phyloP scores from a whole-genome alignment of 2,797 vertebrate species.

The Paedocypris micromegethes region DNA sequence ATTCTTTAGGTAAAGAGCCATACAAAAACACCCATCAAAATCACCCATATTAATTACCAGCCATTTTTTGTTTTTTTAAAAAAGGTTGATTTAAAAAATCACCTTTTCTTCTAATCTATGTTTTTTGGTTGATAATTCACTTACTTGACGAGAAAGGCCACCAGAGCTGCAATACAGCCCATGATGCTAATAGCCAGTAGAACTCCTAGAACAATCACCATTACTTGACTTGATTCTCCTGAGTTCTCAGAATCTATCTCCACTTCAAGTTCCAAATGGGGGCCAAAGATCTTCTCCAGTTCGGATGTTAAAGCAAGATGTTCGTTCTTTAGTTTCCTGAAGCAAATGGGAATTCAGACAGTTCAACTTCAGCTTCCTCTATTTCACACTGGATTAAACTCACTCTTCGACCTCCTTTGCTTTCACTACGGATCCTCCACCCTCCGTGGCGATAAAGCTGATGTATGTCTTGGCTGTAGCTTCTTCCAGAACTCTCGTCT shows the following conservation, averaged over 20 bases:
- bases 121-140: slow-evolving; percentile 8
- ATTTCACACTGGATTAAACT: slow-evolving; percentile 4
- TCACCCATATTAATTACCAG: too few relatives aligned
- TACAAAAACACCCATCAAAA: too few relatives aligned
- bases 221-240: slow-evolving; percentile 30
- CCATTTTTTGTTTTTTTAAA: not conserved
- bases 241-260: not conserved
- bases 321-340: slow-evolving; percentile 56
- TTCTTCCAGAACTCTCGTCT: slow-evolving; percentile 31
- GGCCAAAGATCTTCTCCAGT: slow-evolving; percentile 59
- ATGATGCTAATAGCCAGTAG: slow-evolving; percentile 53
- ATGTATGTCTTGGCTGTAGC: slow-evolving; percentile 47
- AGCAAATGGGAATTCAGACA: not conserved
- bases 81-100: not conserved
- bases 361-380: not conserved
- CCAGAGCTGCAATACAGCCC: slow-evolving; percentile 51
- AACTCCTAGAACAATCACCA: slow-evolving; percentile 53
- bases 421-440: slow-evolving; percentile 32
- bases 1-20: too few relatives aligned
- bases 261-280: slow-evolving; percentile 36
- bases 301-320: slow-evolving; percentile 45
- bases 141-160: slow-evolving; percentile 59
- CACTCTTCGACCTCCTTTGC: slow-evolving; percentile 58
- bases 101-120: not conserved
- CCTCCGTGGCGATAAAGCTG: slow-evolving; percentile 51